Evolutionary conservation across 2,113 vertebrate genomes (phyloP).

Genomic region (Pachypanchax playfairii): DNA sequence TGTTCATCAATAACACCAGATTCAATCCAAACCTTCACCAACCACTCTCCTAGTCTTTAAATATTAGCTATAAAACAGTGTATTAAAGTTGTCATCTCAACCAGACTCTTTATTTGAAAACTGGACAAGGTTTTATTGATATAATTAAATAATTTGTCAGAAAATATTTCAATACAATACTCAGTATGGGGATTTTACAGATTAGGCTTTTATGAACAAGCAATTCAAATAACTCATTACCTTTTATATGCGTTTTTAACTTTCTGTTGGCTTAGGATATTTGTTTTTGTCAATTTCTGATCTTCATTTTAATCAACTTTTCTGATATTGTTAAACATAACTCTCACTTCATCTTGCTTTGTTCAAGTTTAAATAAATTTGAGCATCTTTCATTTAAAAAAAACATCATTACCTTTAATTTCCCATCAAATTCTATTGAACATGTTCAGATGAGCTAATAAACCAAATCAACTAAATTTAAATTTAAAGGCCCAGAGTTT

Average conservation of each 20-base stretch:
- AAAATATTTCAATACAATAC: not conserved
- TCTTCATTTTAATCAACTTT: constrained; percentile 2
- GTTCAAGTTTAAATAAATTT: constrained; percentile 1
- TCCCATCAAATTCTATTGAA: constrained; percentile 9
- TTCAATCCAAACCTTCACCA: not conserved
- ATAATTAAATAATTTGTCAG: constrained; percentile 1
- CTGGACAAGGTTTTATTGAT: too few relatives aligned
- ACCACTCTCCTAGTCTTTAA: not conserved
- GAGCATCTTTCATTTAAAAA: constrained; percentile 12
- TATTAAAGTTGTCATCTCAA: not conserved
- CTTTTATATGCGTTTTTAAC: not conserved
- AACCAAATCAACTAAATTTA: too few relatives aligned
- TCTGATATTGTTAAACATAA: constrained; percentile 1
- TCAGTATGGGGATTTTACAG: not conserved
- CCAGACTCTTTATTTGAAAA: not conserved
- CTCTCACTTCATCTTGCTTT: not conserved
- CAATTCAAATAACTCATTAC: not conserved
- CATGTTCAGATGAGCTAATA: constrained; percentile 16
- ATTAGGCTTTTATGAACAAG: not conserved
- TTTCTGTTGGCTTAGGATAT: not conserved
- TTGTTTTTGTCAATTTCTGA: not conserved
- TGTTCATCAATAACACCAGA: not conserved
- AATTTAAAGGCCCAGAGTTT: constrained; percentile 30
- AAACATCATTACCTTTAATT: constrained; percentile 28
- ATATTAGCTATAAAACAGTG: not conserved